Conservation (phyloP, 2,113 vertebrate species). For the Petromus typicus region DNA sequence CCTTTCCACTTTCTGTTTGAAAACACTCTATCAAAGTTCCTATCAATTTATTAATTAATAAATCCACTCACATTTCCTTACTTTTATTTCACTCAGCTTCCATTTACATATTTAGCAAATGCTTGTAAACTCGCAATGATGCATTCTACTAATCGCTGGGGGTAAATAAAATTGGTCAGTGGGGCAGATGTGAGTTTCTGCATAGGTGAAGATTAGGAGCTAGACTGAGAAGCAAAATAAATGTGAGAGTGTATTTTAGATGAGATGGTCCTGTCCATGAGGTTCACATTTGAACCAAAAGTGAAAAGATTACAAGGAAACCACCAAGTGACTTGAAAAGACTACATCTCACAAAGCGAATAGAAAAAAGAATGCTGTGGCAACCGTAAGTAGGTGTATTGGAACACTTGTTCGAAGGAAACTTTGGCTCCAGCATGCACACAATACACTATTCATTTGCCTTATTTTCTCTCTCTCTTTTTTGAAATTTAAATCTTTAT, state of each 20-base stretch:
- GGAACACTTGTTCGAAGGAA: not conserved
- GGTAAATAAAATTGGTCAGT: not conserved
- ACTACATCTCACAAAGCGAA: not conserved
- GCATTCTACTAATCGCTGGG: not conserved
- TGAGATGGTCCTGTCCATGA: not conserved
- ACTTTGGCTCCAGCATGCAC: not conserved
- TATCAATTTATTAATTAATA: not conserved
- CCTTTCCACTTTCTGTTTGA: not conserved
- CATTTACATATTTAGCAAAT: not conserved
- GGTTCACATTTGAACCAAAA: not conserved
- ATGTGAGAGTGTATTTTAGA: not conserved
- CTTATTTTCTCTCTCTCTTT: not conserved
- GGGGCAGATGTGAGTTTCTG: not conserved
- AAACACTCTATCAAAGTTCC: not conserved
- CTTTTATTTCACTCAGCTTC: not conserved
- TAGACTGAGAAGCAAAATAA: not conserved
- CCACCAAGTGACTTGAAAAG: not conserved
- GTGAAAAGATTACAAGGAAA: not conserved
- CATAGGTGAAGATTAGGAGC: not conserved
- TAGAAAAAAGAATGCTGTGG: not conserved
- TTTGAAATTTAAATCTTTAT: too few species aligned
- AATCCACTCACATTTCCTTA: not conserved
- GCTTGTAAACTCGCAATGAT: not conserved
- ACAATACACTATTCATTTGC: not conserved
- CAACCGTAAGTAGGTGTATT: not conserved